Evolutionary conservation across 2,797 vertebrate species (phyloP).

Genomic region (Pristis pectinata): DNA sequence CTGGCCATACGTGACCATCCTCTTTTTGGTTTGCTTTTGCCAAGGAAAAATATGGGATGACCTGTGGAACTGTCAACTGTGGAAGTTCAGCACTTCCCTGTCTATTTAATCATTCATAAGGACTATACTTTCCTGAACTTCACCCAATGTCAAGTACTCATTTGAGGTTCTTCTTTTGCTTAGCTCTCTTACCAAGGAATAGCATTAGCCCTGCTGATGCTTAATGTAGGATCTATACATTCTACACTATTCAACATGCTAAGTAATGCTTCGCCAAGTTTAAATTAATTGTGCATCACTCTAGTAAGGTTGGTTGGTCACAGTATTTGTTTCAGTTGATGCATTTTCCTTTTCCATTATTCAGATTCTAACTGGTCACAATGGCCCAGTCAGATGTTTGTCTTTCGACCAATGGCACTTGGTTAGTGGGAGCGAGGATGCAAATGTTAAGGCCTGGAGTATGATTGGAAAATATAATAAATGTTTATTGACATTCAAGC

Average conservation of each 20-base stretch:
- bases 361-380: slow-evolving; percentile 65
- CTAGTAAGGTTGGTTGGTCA: not conserved
- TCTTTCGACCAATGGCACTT: slow-evolving; percentile 75
- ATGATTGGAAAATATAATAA: slow-evolving; percentile 55
- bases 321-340: not conserved
- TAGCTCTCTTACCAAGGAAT: not conserved
- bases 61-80: not conserved
- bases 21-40: not conserved
- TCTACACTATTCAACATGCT: not conserved
- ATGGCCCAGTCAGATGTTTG: slow-evolving; percentile 68
- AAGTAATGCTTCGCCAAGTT: not conserved
- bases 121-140: not conserved
- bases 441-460: slow-evolving; percentile 77
- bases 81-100: not conserved
- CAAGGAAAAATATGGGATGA: too few species aligned
- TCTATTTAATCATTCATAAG: not conserved
- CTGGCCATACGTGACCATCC: too few species aligned
- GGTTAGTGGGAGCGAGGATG: slow-evolving; percentile 64
- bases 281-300: not conserved
- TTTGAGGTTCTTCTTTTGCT: not conserved
- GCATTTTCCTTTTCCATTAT: slow-evolving; percentile 1
- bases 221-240: not conserved
- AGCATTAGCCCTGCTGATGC: not conserved
- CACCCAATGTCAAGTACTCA: not conserved
- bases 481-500: slow-evolving; percentile 67